Base-by-base conservation (phyloP, 2,797 vertebrate species). In the Eurystomus glaucurus region DNA sequence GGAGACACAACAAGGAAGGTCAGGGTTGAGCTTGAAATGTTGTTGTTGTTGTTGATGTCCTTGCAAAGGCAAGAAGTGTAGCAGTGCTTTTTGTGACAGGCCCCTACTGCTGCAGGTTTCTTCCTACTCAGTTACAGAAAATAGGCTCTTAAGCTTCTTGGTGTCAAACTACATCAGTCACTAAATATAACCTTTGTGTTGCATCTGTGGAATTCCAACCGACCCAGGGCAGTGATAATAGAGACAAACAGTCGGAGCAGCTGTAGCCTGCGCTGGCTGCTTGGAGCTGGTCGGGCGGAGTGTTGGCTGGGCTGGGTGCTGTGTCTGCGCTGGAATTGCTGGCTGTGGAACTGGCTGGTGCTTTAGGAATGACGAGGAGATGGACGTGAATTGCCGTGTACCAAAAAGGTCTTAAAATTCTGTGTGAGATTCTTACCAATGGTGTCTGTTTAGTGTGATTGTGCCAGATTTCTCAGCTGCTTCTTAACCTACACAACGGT, bases 171-270 rank as follows among this genome's bases (percentile, higher is more conserved):
- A 25, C 43, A 45, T 89, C 80, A 80, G 93, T 94, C 86, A 79
- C 74, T 95, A 93, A 93, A 93, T 64, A 82, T 55, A 96, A 93
- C 91, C 92, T 96, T 89, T 88, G 93, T 52, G 7, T 95, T 92
- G 71, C 90, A 76, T 87, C 70, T 92, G 31, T 91, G 94, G 80
- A 93, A 95, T 94, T 93, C 52, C 85, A 64, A 92, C 83, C 84
- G 84, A 94, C n/a, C n/a, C 22, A 11, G 55, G 41, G 86, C 80
- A 87, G 88, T 43, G 84, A 83, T 95, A 89, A 50, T 39, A 11
- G 57, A 58, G 77, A 79, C 91, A 91, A 91, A 95, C 41, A 48
- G 35, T 85, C 45, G 64, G 81, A 29, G 64, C 0, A 2, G 71
- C 55, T 89, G 69, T 28, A 92, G 84, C 91, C 84, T 66, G 8